Evolutionary conservation across 2,113 vertebrate species (phyloP), one percentile per base, ranked within the genome.

Genomic region (Herpetotheres cachinnans): DNA sequence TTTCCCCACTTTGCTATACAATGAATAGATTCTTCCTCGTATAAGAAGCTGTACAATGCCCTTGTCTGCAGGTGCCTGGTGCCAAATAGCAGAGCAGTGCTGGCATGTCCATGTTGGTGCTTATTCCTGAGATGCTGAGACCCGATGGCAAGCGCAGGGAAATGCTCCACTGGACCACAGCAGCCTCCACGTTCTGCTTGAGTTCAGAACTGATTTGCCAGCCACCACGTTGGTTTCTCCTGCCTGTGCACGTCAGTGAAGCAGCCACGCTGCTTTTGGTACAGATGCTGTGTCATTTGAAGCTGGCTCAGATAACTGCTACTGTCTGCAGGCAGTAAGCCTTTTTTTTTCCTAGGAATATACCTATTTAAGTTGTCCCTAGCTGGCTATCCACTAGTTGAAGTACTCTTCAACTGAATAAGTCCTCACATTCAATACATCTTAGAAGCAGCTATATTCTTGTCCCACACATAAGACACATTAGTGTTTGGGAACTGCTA

Each of bases 61-160:
- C 40, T 38, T 8, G 42, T 17, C 72, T 3, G 1, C 36, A 24
- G 62, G 30, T 17, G 26, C 27, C 4, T 16, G 47, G 49, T 40
- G 47, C 47, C n/a, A 8, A 15, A 13, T 16, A 21, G 56, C 27
- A 17, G 18, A 36, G 63, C 44, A 8, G 21, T 8, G 55, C 74
- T 18, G 55, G 32, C 36, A 4, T 2, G 25, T 19, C 46, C 10
- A 0, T 6, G 20, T 30, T 8, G 26, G 12, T 29, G 15, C 16
- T 46, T 17, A 4, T 44, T 70, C 54, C 55, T 4, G 11, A 44
- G 29, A 13, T 1, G 8, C 40, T 20, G 13, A 58, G 62, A 34
- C 29, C 42, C 10, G 4, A 4, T 3, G 52, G n/a, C 6, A 40
- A 47, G 70, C 4, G 6, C 8, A 2, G 27, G 34, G 42, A 21